A percentile compares a stretch with the other conserved stretches of the same genome.
phyloP scores from a whole-genome alignment of 2,113 vertebrate genomes.

The Callospermophilus lateralis region DNA sequence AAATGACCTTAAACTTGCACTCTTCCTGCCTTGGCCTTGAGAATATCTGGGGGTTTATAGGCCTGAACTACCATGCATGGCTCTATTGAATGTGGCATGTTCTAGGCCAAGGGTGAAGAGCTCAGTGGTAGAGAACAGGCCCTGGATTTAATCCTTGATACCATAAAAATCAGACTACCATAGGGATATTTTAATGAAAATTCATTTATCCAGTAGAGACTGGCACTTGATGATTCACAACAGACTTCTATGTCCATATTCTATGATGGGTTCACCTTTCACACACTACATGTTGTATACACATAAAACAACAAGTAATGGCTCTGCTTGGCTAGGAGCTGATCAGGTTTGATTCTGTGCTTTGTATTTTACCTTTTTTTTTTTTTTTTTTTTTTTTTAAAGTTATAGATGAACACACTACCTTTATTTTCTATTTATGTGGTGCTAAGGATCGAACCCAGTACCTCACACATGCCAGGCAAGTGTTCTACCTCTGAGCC shows the following conservation, averaged over 20 bases:
- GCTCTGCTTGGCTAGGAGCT: not conserved
- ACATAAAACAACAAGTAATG: not conserved
- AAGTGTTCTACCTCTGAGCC: no score
- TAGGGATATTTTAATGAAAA: not conserved
- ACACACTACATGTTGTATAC: not conserved
- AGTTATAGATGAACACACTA: no score
- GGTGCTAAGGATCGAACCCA: no score
- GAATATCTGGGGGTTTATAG: not conserved
- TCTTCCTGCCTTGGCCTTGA: no score
- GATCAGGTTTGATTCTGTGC: not conserved
- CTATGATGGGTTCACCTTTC: not conserved
- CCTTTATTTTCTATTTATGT: no score
- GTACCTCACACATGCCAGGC: no score
- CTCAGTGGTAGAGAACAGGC: no score
- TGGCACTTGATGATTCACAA: not conserved
- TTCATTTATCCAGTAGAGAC: not conserved
- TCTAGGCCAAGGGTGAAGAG: not conserved
- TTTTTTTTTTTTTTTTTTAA: no score
- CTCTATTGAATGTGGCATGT: not conserved
- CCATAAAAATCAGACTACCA: not conserved
- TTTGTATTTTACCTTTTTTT: constrained; percentile 66
- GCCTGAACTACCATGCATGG: no score
- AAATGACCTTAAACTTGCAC: not conserved
- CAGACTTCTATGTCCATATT: not conserved
- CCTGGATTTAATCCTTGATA: not conserved